These are phyloP conservation scores for Centropyge bicolor DNA, from an alignment of 2,797 vertebrate species.

Conservation along the genomic window DNA sequence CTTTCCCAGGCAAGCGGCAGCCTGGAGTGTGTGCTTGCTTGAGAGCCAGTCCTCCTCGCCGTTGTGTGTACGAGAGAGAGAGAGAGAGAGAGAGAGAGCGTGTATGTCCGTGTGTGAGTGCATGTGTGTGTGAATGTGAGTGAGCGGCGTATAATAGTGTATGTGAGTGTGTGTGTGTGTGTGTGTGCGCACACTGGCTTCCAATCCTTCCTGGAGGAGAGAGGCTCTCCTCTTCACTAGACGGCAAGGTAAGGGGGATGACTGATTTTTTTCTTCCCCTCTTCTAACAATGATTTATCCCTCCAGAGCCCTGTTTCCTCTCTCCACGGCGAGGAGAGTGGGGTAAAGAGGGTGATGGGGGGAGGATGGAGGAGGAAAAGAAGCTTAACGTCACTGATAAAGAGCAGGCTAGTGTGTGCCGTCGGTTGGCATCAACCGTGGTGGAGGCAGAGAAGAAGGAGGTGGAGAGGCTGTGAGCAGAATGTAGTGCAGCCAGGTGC, in stretches of 20 bases:
- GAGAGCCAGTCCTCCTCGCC: conserved; percentile 79
- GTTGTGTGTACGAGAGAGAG: conserved; percentile 62
- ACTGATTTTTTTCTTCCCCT: conserved; percentile 46
- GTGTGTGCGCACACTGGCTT: conserved; percentile 67
- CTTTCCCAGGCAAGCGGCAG: conserved; percentile 89
- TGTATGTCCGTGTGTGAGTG: conserved; percentile 65
- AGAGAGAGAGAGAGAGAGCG: conserved; percentile 48
- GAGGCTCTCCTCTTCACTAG: conserved; percentile 79
- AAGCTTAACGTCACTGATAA: conserved; percentile 83
- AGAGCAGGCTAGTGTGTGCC: conserved; percentile 65
- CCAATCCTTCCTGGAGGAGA: conserved; percentile 83
- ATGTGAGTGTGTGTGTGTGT: conserved; percentile 62
- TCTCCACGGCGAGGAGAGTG: conserved; percentile 46
- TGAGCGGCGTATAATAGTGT: conserved; percentile 64
- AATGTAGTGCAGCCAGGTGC: conserved; percentile 77
- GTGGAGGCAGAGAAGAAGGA: conserved; percentile 66
- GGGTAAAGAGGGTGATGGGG: conserved; percentile 36
- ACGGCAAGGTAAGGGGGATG: conserved; percentile 83
- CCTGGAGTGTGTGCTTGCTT: conserved; percentile 88
- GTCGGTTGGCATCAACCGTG: conserved; percentile 64
- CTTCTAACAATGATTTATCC: conserved; percentile 63
- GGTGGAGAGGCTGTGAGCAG: conserved; percentile 64
- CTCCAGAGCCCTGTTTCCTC: conserved; percentile 49
- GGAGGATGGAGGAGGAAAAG: conserved; percentile 37
- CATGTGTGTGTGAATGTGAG: conserved; percentile 62